Percentiles rank a stretch among this genome's conserved stretches.
Conservation (phyloP, 2,888 invertebrate species). For the Ichneumon xanthorius region DNA sequence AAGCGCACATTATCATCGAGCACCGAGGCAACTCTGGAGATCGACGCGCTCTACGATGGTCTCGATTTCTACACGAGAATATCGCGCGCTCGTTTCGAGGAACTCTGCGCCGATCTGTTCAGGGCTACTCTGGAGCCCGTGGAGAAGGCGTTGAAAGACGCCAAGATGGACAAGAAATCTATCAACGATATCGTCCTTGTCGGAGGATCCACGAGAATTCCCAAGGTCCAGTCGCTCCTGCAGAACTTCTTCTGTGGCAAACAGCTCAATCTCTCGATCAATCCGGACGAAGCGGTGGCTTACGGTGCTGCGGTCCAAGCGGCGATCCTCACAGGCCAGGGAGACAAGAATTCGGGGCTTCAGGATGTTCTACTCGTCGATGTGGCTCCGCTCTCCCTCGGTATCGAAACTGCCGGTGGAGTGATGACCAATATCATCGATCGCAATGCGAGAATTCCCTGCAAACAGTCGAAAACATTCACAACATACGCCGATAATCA, state of each 20-base stretch:
- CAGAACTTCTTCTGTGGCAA: slow-evolving; percentile 98
- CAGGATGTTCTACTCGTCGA: slow-evolving; percentile 97
- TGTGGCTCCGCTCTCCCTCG: slow-evolving; percentile 95
- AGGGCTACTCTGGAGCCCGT: slow-evolving; percentile 98
- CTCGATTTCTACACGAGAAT: slow-evolving; percentile 98
- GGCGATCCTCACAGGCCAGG: slow-evolving; percentile 93
- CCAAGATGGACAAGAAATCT: slow-evolving; percentile 97
- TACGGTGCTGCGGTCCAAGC: slow-evolving; percentile 99
- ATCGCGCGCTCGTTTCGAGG: slow-evolving; percentile 98
- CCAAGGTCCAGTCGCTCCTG: slow-evolving; percentile 98
- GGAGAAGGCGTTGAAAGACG: slow-evolving; percentile 97
- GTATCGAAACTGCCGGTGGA: slow-evolving; percentile 96
- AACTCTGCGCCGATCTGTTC: slow-evolving; percentile 98
- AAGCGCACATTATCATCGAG: slow-evolving; percentile 95
- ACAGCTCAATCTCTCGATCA: slow-evolving; percentile 98
- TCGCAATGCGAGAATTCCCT: slow-evolving; percentile 98
- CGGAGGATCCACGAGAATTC: slow-evolving; percentile 99
- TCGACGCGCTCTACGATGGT: slow-evolving; percentile 97
- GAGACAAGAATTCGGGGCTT: slow-evolving; percentile 94
- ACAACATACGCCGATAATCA: slow-evolving; percentile 99
- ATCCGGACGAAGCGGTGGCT: slow-evolving; percentile 99
- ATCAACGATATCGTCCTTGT: slow-evolving; percentile 97
- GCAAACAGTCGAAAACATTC: slow-evolving; percentile 98
- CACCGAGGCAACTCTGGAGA: slow-evolving; percentile 97
- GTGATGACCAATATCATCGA: slow-evolving; percentile 99